A percentile compares a stretch with the other conserved stretches of the same genome.
phyloP scores from a whole-genome alignment of 2,797 vertebrate species.

The Garrulus glandarius region DNA sequence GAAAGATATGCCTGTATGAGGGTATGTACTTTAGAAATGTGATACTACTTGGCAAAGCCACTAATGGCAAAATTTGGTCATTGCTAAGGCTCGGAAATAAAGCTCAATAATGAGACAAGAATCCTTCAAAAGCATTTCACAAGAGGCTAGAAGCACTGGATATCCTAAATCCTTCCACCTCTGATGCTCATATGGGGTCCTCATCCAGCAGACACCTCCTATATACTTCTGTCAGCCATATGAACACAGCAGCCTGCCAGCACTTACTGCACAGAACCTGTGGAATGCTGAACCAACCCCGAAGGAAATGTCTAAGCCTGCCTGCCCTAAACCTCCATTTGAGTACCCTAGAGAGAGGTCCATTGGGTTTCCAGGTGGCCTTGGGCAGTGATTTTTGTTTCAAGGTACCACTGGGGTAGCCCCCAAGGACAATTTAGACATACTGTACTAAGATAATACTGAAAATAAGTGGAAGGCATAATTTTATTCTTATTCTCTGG shows the following conservation, averaged over 20 bases:
- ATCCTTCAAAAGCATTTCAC: background rate
- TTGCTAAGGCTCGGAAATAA: background rate
- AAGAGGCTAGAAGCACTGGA: background rate
- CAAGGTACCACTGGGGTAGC: background rate
- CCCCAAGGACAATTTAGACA: background rate
- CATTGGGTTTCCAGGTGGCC: background rate
- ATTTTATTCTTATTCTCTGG: background rate
- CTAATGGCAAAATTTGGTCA: background rate
- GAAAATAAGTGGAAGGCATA: background rate
- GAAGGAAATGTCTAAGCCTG: background rate
- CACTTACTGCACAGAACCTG: background rate
- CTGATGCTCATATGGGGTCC: rapidly evolving
- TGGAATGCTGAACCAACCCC: background rate
- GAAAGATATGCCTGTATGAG: background rate
- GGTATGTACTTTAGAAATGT: background rate
- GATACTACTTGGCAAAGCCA: background rate
- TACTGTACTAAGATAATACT: background rate
- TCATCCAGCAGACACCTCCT: background rate
- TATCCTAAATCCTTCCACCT: background rate
- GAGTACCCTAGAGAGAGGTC: background rate
- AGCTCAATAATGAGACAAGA: background rate
- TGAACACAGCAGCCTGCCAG: background rate
- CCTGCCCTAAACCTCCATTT: background rate
- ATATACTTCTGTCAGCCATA: background rate
- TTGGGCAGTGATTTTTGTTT: background rate